Base-by-base conservation (phyloP, 2,113 vertebrate species). In the Cynopterus brachyotis region DNA sequence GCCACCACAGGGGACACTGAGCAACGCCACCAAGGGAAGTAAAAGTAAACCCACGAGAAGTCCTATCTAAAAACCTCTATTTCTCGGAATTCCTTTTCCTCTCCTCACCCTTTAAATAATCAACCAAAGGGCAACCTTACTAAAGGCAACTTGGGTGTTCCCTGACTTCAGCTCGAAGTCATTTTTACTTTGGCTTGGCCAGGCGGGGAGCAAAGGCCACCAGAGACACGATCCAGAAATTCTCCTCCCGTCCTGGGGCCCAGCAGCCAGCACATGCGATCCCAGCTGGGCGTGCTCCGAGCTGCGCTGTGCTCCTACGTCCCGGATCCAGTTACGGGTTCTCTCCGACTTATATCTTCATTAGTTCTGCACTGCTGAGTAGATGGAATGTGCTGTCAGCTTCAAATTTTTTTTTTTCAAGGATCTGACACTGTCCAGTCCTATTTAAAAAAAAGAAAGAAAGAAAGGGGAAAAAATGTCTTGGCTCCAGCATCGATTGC, bases 321-420 rank as follows among this genome's bases (percentile, higher is more conserved):
- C 91, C 97, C 97, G 97, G 95, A 89, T 97, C 96, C 96, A 97
- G 98, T 98, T 96, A 88, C 32, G 96, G 70, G 89, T 93, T 97
- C 96, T 91, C 95, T 96, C 94, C 89, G 94, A 97, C 93, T 98
- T 98, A 89, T 95, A 26, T 97, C 96, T 98, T 97, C 97, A 84
- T 98, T 97, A 97, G 95, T 95, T 98, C 97, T 97, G 67, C 97
- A 86, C 57, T 97, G 90, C 95, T 55, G 85, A 89, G 50, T 95
- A 40, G 0, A 30, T 40, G 96, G 98, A 98, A 98, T 82, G 91
- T 82, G 81, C 96, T 97, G 96, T 98, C 94, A 97, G 84, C 72
- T 96, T 86, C 42, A 17, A 91, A 95, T 55, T 94, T 95, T 95
- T 62, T 82, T 79, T 97, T 97, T 73, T 60, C 96, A 98, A 98